Evolutionary conservation across 1,140 invertebrate species (phyloP), one percentile per base, ranked within the genome.

Genomic region (Tetramorium simillimum): DNA sequence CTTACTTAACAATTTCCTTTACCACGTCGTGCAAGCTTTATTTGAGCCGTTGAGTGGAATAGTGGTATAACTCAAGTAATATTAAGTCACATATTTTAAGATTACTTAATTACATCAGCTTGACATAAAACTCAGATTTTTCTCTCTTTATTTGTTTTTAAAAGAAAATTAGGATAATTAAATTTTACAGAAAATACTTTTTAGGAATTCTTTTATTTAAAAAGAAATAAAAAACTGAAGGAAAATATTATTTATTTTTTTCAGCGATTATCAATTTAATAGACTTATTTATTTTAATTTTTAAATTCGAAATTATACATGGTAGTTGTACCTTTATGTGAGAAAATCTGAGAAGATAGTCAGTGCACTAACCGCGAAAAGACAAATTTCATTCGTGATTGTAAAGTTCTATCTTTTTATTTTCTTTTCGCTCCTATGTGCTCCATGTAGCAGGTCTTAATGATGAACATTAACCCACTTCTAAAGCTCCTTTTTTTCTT

Each of bases 381-480:
- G 72, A 76, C 40, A 16, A 72, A 86, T 82, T 82, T 72, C 28
- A 14, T 28, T 65, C 65, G n/a, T 69, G 28, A 78, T 80, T 69
- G 76, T 28, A 37, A 70, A 21, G 18, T 46, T 62, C 51, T 46
- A 33, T 56, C 7, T 62, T 60, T 40, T 67, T 81, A 80, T 51
- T 49, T 86, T 69, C 33, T 60, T 81, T 49, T 70, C 6, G 2
- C 24, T 86, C 46, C 21, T 37, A 43, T 53, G 40, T 18, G 24
- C 37, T 37, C 12, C 14, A n/a, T 84, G 58, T 78, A 78, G 46
- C 40, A 53, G 24, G 14, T 51, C 37, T 63, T 72, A 87, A 85
- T 87, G 69, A 72, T 37, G 67, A 87, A 75, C 80, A 81, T 87
- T 87, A 87, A 87, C 86, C 86, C 65, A 87, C 67, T 87, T 87